Percentiles rank a stretch among this genome's conserved stretches.
Conservation (phyloP, 2,113 vertebrate genomes). For the Sakesphorus luctuosus region DNA sequence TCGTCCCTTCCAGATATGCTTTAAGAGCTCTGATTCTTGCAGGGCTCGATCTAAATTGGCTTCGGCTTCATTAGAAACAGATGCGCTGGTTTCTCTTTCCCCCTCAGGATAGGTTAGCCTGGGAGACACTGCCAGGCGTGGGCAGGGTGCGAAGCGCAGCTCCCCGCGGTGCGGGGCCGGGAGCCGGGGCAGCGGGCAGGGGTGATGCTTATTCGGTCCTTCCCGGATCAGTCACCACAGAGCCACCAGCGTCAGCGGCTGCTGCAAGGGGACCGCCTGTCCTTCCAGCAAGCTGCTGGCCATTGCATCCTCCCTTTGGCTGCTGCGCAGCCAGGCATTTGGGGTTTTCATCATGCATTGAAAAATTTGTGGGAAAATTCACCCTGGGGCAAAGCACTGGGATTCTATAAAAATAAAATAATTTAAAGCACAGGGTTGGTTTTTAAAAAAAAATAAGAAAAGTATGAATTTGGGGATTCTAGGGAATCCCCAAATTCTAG, state of each 20-base stretch:
- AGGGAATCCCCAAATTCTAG: background rate
- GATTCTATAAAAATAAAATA: background rate
- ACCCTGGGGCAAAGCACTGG: background rate
- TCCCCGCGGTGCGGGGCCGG: background rate
- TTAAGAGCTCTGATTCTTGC: background rate
- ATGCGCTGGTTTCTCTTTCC: background rate
- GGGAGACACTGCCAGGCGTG: background rate
- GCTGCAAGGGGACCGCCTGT: background rate
- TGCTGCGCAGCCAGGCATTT: background rate
- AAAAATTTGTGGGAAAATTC: background rate
- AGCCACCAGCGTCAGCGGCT: background rate
- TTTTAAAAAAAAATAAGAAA: background rate
- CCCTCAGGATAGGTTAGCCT: background rate
- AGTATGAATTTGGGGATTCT: background rate
- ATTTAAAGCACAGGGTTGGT: background rate
- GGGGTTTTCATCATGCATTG: rapidly evolving
- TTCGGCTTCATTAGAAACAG: conserved; percentile 14
- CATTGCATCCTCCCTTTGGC: background rate
- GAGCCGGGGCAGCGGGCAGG: background rate
- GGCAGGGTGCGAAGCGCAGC: background rate
- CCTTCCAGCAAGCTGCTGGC: background rate
- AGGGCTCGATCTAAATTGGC: background rate
- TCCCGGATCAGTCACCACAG: rapidly evolving
- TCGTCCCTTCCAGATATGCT: background rate
- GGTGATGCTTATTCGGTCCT: rapidly evolving